These are phyloP conservation scores for Priocnemis perturbator DNA, from an alignment of 2,888 invertebrate species.

Conservation along the genomic window DNA sequence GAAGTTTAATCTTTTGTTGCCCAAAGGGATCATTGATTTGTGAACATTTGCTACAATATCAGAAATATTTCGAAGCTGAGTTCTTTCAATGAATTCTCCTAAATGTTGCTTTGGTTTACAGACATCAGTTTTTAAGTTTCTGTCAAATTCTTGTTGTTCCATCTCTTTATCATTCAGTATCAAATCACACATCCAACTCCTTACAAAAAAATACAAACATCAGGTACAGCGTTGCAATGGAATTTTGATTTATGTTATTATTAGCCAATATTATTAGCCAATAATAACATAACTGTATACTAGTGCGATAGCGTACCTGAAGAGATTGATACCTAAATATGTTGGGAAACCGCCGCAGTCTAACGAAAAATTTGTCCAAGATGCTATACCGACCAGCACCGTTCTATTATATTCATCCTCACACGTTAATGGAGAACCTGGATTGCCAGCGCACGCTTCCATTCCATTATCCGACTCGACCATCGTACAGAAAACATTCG, in stretches of 20 bases:
- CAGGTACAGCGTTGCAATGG: too few species aligned
- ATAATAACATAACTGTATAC: too few species aligned
- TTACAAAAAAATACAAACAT: constrained; percentile 16
- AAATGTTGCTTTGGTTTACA: too few species aligned
- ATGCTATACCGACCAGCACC: constrained; percentile 58
- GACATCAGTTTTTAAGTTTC: not conserved
- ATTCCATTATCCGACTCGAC: constrained; percentile 50
- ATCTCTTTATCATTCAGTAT: constrained; percentile 35
- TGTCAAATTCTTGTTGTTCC: not conserved
- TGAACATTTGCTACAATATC: too few species aligned
- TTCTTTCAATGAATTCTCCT: too few species aligned
- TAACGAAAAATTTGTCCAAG: constrained; percentile 60
- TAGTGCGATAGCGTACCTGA: constrained; percentile 39
- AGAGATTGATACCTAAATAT: constrained; percentile 53
- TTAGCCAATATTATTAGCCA: too few species aligned
- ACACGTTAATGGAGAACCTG: constrained; percentile 61
- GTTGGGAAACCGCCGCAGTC: constrained; percentile 54
- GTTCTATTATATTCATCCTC: constrained; percentile 48
- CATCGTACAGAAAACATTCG: constrained; percentile 57
- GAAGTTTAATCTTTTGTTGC: too few species aligned
- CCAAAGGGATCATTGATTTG: too few species aligned
- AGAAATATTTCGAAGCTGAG: too few species aligned
- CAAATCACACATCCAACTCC: constrained; percentile 55
- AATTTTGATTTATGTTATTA: too few species aligned
- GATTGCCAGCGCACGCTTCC: constrained; percentile 61